Percentiles rank a stretch among this genome's conserved stretches.
phyloP scores from a whole-genome alignment of 2,113 vertebrate genomes.

The Hiodon tergisus region DNA sequence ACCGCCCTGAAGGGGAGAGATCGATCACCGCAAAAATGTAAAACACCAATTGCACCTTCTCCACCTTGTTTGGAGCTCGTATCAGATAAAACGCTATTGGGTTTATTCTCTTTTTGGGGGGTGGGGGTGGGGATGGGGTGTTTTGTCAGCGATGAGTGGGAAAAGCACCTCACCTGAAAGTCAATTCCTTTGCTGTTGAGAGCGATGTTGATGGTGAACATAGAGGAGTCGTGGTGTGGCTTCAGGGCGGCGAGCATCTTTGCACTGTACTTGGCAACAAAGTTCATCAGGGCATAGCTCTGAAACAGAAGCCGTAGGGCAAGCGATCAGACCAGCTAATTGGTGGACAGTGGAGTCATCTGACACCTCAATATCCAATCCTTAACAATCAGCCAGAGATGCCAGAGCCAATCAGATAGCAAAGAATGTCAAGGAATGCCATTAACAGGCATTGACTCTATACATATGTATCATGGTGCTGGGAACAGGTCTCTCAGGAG shows the following conservation, averaged over 20 bases:
- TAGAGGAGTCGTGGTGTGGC: slow-evolving; percentile 90
- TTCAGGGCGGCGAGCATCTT: slow-evolving; percentile 74
- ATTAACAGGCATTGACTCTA: too few species aligned
- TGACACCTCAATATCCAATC: neutral
- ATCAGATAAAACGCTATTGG: too few species aligned
- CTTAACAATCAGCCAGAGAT: neutral
- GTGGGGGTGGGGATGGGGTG: too few species aligned
- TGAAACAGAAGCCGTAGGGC: slow-evolving; percentile 40
- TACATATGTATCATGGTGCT: too few species aligned
- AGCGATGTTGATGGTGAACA: slow-evolving; percentile 92
- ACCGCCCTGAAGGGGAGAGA: slow-evolving; percentile 67
- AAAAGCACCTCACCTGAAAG: slow-evolving; percentile 68
- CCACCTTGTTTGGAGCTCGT: neutral
- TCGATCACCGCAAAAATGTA: too few species aligned
- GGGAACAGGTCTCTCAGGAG: neutral
- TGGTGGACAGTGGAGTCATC: neutral
- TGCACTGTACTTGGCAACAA: slow-evolving; percentile 91
- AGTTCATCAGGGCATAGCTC: slow-evolving; percentile 85
- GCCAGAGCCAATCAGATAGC: too few species aligned
- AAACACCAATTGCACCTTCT: neutral
- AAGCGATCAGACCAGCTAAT: too few species aligned
- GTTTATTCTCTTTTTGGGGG: too few species aligned
- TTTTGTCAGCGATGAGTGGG: neutral
- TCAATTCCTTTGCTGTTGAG: slow-evolving; percentile 86
- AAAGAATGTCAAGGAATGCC: too few species aligned